These are phyloP conservation scores for Pilophorus perplexus DNA, from an alignment of 2,888 invertebrate genomes.

Conservation along the genomic window DNA sequence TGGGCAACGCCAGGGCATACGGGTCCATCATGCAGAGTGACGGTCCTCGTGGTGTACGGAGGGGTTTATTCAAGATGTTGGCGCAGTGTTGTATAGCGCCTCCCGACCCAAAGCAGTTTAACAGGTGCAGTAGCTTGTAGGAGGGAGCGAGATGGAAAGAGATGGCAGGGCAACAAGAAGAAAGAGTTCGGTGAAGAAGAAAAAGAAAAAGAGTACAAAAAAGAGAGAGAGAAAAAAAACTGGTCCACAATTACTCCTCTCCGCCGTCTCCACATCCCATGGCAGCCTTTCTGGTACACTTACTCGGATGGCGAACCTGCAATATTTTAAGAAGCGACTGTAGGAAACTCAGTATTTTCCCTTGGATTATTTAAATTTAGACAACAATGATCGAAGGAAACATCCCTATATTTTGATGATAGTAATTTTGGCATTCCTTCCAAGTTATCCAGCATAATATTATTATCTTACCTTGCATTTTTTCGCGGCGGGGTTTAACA, in stretches of 20 bases:
- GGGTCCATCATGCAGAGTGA: neutral
- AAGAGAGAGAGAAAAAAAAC: constrained; percentile 15
- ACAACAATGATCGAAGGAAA: too few relatives aligned
- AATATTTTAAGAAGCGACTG: too few relatives aligned
- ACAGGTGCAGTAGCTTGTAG: constrained; percentile 31
- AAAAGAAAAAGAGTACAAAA: neutral
- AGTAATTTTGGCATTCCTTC: too few relatives aligned
- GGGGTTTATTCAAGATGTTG: constrained; percentile 21
- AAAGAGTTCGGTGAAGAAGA: constrained; percentile 15
- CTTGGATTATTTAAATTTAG: too few relatives aligned
- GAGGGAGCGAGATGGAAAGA: neutral
- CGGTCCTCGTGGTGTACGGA: neutral
- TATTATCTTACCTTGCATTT: too few relatives aligned
- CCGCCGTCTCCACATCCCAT: neutral
- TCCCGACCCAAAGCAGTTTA: constrained; percentile 10
- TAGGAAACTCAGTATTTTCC: too few relatives aligned
- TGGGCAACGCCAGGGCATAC: constrained; percentile 3
- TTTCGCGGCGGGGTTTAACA: too few relatives aligned
- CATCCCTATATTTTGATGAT: too few relatives aligned
- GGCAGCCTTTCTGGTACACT: too few relatives aligned
- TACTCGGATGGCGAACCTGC: too few relatives aligned
- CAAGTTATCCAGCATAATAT: too few relatives aligned
- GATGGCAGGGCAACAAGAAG: constrained; percentile 16
- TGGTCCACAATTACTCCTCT: constrained; percentile 26
- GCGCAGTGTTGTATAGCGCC: constrained; percentile 30